Base-by-base conservation (phyloP, 2,797 vertebrate genomes). In the Amphiprion clarkii region DNA sequence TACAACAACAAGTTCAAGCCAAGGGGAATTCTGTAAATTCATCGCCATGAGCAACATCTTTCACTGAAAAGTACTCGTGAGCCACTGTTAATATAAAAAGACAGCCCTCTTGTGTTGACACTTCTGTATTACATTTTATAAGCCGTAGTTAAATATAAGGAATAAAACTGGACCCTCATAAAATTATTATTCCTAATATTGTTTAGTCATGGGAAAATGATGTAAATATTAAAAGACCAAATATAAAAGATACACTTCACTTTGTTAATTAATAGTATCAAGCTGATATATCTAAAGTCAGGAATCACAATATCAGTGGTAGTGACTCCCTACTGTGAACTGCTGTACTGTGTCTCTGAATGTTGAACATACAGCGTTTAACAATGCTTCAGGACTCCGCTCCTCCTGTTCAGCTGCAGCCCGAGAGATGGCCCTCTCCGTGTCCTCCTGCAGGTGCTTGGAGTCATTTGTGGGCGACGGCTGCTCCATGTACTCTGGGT, bases 401-500 rank as follows among this genome's bases (percentile, higher is more conserved):
- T 97, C 96, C 70, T 96, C 96, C 89, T 96, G 96, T 63, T 98
- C 96, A 31, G 95, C 92, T 51, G 94, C 95, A 4, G 96, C 97
- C 91, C 96, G 96, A 87, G 94, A 95, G 90, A 99, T 98, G 78
- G 96, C 95, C 87, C 94, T 95, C 81, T 97, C 94, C 0, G 96
- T 98, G 91, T 99, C 97, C 93, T 98, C 96, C 92, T 97, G 97
- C 84, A 97, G 94, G 87, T 97, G 96, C 79, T 96, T 97, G 86
- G 96, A 95, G 90, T 97, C 93, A 59, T 96, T 96, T 1, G 93
- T 95, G 88, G 96, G 96, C 5, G 96, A 97, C 9, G 96, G 97
- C 86, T 98, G 98, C 82, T 99, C 98, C 96, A 99, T 96, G 94
- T 99, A 99, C 84, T 98, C 98, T 17, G 95, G 95, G 78, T 98